Evolutionary conservation across 1,140 invertebrate genomes (phyloP), one percentile per base, ranked within the genome.

Genomic region (Eurosta solidaginis): DNA sequence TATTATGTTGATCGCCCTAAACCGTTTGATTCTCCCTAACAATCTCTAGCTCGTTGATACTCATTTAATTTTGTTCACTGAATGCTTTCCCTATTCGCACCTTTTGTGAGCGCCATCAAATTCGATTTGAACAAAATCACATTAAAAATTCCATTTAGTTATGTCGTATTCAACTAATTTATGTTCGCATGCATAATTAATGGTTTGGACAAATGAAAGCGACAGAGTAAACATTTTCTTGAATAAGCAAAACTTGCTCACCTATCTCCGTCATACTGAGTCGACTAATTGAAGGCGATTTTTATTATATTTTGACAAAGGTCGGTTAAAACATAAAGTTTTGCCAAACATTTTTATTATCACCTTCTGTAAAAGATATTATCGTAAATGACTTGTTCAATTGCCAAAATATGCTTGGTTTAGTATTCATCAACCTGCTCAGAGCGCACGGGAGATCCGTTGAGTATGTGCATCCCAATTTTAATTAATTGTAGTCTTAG

Each of bases 401-500:
- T 36, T 59, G 54, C 54, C 29, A 59, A 59, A 33, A 59, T 33
- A 59, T 40, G 36, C 59, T n/a, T 22, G 33, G 40, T 68, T 40
- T 40, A 68, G 33, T 6, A 42, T 42, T 68, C 22, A 9, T 68
- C 59, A 68, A 68, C 10, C 17, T 40, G 33, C 29, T 29, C 42
- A 22, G 44, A 14, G 22, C 27, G 22, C 36, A 9, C n/a, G 40
- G 36, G 9, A n/a, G n/a, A n/a, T n/a, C n/a, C n/a, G n/a, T n/a
- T n/a, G n/a, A n/a, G n/a, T n/a, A n/a, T n/a, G 3, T 36, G 45
- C 12, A 40, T 0, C 50, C 33, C 45, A 45, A 29, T 40, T 63
- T 63, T 27, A 63, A 77, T 78, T 76, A 76, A 76, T 59, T 76
- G 42, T 40, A 63, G 50, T 36, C 45, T 63, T 79, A 54, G 76